Evolutionary conservation across 2,113 vertebrate species (phyloP).

Genomic region (Hipposideros armiger): DNA sequence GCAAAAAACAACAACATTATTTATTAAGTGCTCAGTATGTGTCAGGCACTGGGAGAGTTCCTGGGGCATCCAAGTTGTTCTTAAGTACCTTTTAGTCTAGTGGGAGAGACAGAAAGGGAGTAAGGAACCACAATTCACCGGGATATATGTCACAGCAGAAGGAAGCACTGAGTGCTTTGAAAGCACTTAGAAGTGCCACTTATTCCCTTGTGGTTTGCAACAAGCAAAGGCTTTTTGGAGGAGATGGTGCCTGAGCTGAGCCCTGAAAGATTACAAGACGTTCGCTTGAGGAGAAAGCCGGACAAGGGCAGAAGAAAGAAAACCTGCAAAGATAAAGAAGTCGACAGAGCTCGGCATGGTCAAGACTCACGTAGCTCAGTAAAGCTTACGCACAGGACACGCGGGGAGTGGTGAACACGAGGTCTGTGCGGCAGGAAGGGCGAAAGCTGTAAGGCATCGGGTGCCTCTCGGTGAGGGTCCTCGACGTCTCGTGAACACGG

Average conservation of each 20-base stretch:
- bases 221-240: neutral
- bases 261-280: neutral
- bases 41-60: neutral
- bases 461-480: neutral
- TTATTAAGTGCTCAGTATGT: neutral
- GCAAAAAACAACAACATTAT: neutral
- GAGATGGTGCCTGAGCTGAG: neutral
- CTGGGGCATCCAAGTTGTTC: neutral
- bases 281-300: neutral
- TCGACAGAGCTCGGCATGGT: neutral
- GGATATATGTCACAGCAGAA: neutral
- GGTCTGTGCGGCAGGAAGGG: neutral
- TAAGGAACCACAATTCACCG: neutral
- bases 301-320: neutral
- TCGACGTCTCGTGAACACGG: no score
- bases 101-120: conserved; percentile 12
- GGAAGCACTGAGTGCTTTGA: neutral
- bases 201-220: no score
- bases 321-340: neutral
- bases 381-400: neutral
- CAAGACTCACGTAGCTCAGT: neutral
- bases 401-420: rapidly evolving
- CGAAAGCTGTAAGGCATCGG: neutral
- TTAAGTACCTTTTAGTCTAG: conserved; percentile 28
- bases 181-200: neutral